Conservation (phyloP, 2,113 vertebrate species). For the Vulpes vulpes region DNA sequence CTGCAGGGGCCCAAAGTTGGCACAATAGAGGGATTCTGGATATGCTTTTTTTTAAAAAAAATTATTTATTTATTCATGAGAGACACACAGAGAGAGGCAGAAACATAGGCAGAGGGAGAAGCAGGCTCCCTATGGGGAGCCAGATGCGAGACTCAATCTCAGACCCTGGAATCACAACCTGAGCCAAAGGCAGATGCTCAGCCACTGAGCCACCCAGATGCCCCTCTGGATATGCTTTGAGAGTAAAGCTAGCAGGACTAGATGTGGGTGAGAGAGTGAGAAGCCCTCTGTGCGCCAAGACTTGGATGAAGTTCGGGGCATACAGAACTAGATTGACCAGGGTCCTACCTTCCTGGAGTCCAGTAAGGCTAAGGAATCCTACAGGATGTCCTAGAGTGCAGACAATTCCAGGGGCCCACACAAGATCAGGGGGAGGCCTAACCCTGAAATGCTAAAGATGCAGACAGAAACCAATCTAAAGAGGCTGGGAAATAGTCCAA, state of each 20-base stretch:
- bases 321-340: not conserved
- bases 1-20: not conserved
- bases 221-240: not conserved
- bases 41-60: not conserved
- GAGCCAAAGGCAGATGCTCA: too few species aligned
- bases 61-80: too few species aligned
- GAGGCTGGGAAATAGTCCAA: not conserved
- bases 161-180: too few species aligned
- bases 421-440: not conserved
- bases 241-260: not conserved
- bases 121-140: too few species aligned
- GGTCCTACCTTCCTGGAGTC: not conserved
- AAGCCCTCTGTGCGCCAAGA: not conserved
- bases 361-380: not conserved
- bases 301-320: not conserved
- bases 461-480: not conserved
- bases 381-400: not conserved
- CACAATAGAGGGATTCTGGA: not conserved
- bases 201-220: too few species aligned
- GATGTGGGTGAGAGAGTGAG: not conserved
- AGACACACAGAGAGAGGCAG: too few species aligned
- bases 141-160: too few species aligned
- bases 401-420: not conserved
- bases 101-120: too few species aligned
- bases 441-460: not conserved